Evolutionary conservation across 2,888 invertebrate species (phyloP), one percentile per base, ranked within the genome.

Genomic region (Microctonus brassicae): DNA sequence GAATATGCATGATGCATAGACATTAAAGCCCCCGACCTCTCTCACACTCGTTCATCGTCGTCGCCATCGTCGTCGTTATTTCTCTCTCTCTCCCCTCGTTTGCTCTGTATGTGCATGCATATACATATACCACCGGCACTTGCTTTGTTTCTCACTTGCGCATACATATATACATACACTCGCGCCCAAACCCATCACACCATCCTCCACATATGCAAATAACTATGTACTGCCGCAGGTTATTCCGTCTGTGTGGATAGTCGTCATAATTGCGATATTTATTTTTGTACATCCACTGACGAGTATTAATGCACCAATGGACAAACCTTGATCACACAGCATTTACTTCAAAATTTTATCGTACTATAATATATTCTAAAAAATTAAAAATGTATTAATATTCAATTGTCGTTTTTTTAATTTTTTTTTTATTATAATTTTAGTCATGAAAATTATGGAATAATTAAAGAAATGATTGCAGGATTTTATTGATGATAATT

Each of bases 1-100:
- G 86, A 86, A 86, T 86, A 86, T 86, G 86, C 84, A 86, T 86
- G 86, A 86, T 85, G 86, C 86, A 86, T 86, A 84, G 83, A 84
- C 84, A 86, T 86, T 86, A 86, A 85, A 85, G 83, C 84, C 81
- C 79, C 73, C 75, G 55, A 69, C 76, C 70, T 68, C 60, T 7
- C 47, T 47, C 47, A 47, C 69, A 71, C 73, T 29, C 65, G 67
- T 53, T 61, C 73, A 53, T 47, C 47, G 39, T 39, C 13, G 61
- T 65, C 64, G 13, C 47, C 60, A 47, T 57, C 52, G 22, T 69
- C 29, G 29, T 29, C 29, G 3, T 7, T 29, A 29, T 5, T 7
- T 29, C 29, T 29, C 34, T 60, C 68, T 70, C 62, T 47, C 13
- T 20, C 64, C 10, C 17, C 20, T 64, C 47, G 60, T 67, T 29